Conservation (phyloP, 2,797 vertebrate species). For the Pagetopsis macropterus region DNA sequence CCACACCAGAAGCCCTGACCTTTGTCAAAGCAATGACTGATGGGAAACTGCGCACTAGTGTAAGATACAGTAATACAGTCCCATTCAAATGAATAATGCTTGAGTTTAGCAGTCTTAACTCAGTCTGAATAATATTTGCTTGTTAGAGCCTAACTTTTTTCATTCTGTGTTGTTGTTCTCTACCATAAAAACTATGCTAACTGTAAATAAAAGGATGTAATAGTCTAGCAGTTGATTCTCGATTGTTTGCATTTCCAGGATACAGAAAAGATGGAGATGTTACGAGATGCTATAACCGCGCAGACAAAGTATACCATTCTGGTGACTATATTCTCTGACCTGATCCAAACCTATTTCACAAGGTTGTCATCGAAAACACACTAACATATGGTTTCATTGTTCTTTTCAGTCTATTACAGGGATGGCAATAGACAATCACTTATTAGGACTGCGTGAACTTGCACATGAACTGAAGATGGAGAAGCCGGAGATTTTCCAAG, state of each 20-base stretch:
- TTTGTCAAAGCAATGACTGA: slow-evolving; percentile 91
- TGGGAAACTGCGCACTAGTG: slow-evolving; percentile 54
- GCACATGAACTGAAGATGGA: slow-evolving; percentile 87
- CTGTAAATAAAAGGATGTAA: slow-evolving; percentile 42
- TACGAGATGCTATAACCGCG: slow-evolving; percentile 87
- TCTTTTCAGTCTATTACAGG: slow-evolving; percentile 89
- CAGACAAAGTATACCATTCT: slow-evolving; percentile 93
- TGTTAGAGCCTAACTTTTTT: slow-evolving; percentile 13
- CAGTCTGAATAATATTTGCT: slow-evolving; percentile 10
- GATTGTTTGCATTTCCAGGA: slow-evolving; percentile 78
- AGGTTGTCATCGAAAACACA: not conserved
- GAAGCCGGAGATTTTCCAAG: slow-evolving; percentile 90
- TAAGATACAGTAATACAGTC: slow-evolving; percentile 45
- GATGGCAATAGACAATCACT: slow-evolving; percentile 96
- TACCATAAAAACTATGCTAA: slow-evolving; percentile 12
- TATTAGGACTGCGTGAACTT: slow-evolving; percentile 90
- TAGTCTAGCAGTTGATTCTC: slow-evolving; percentile 32
- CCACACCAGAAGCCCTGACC: slow-evolving; percentile 88
- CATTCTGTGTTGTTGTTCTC: not conserved
- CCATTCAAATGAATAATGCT: slow-evolving; percentile 3
- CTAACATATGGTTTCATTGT: slow-evolving; percentile 5
- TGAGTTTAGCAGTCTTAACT: not conserved
- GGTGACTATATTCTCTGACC: slow-evolving; percentile 81
- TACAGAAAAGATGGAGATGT: slow-evolving; percentile 87
- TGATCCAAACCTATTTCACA: not conserved